Base-by-base conservation (phyloP, 1,140 invertebrate genomes). In the Drosophila ficusphila region DNA sequence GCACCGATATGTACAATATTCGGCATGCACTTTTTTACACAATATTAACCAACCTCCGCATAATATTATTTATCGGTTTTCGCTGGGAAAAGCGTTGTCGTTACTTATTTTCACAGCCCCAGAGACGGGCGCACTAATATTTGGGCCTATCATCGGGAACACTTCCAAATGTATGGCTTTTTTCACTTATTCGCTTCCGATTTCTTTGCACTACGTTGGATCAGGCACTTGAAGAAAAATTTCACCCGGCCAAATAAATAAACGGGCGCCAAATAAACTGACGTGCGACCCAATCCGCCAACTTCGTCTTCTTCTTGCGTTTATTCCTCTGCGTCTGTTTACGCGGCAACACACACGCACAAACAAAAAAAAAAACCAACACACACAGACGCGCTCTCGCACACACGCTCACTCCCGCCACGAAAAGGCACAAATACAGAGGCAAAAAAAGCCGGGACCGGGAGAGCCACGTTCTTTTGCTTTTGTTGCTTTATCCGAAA, bases 251-350 rank as follows among this genome's bases (percentile, higher is more conserved):
- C 62, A 75, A 74, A 54, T 68, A 76, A 79, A 85, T 72, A 79
- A 83, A 86, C 76, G 79, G 81, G 79, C 76, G 79, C 79, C 79
- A 86, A 85, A 86, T 74, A 52, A 53, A 34, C 54, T 14, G 67
- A 70, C 41, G 48, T 82, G 70, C 54, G 75, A 38, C 48, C 23
- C 14, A 31, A 48, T 65, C 58, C 47, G 62, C 46, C 70, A 62
- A 68, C 34, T 57, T 75, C 67, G 41, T 71, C 56, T 64, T 53
- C 72, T 14, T 77, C 70, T 48, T 68, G 33, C 25, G 27, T 21
- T 33, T 49, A 25, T 41, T 61, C 33, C n/a, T 46, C 33, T 44
- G 31, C 56, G 36, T 77, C 48, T 73, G 42, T 79, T 74, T 47
- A 79, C 71, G 69, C 70, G 69, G 69, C 69, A 73, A 74, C 56